Percentiles rank a stretch among this genome's conserved stretches.
phyloP scores from a whole-genome alignment of 2,888 invertebrate genomes.

The Sesia bembeciformis region DNA sequence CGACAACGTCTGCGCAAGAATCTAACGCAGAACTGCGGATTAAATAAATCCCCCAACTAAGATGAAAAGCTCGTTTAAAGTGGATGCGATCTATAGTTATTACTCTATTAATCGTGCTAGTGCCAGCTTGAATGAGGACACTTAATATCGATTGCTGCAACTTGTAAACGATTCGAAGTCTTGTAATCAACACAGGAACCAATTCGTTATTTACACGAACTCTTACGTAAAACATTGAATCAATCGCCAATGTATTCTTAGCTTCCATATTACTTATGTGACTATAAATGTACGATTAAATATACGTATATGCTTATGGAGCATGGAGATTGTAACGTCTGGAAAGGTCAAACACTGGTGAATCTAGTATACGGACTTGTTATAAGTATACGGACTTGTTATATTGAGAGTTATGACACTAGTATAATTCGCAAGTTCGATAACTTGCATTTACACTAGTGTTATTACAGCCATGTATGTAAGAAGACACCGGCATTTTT shows the following conservation, averaged over 20 bases:
- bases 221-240: background rate
- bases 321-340: no score
- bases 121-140: background rate
- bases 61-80: constrained; percentile 47
- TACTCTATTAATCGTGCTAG: constrained; percentile 19
- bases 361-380: no score
- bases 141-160: constrained; percentile 2
- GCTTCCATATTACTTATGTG: no score
- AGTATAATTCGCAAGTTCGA: no score
- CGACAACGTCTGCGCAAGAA: constrained; percentile 29
- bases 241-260: background rate
- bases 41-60: constrained; percentile 55
- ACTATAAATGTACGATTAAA: no score
- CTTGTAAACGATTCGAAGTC: background rate
- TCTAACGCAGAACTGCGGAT: constrained; percentile 34
- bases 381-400: no score
- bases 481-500: no score
- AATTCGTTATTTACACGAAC: background rate
- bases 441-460: no score
- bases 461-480: no score
- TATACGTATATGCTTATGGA: no score
- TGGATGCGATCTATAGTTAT: constrained; percentile 27
- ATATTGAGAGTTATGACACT: no score
- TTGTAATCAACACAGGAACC: background rate
- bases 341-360: no score